phyloP scores from a whole-genome alignment of 2,113 vertebrate genomes.

The Ia io region DNA sequence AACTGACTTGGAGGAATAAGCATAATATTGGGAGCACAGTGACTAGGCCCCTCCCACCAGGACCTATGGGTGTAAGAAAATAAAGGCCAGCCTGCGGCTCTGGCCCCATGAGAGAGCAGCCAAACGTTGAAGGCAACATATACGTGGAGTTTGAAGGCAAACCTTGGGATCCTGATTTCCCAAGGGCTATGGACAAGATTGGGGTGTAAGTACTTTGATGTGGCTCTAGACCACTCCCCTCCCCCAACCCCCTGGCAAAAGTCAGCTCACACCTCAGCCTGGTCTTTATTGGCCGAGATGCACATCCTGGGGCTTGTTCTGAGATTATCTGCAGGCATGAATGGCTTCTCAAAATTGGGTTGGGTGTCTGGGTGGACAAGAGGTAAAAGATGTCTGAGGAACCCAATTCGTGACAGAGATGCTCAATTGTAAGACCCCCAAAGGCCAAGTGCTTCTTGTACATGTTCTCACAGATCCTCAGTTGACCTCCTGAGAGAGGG shows the following conservation, averaged over 20 bases:
- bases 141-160: not conserved
- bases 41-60: not conserved
- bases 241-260: not conserved
- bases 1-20: not conserved
- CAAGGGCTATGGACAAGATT: not conserved
- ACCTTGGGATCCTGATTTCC: not conserved
- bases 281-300: not conserved
- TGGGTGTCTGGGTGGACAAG: rapidly evolving
- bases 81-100: not conserved
- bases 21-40: rapidly evolving
- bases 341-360: not conserved
- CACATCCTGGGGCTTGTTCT: not conserved
- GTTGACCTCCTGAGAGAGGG: not conserved
- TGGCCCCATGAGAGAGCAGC: not conserved
- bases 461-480: not conserved
- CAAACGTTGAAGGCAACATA: not conserved
- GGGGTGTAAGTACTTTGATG: too few species aligned
- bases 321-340: not conserved
- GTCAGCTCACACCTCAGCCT: not conserved
- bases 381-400: not conserved
- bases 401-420: not conserved
- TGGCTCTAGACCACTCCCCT: not conserved
- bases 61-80: not conserved
- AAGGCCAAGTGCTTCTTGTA: not conserved
- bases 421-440: not conserved